Conservation (phyloP, 2,888 invertebrate species). For the Glyphotaelius pellucidus region DNA sequence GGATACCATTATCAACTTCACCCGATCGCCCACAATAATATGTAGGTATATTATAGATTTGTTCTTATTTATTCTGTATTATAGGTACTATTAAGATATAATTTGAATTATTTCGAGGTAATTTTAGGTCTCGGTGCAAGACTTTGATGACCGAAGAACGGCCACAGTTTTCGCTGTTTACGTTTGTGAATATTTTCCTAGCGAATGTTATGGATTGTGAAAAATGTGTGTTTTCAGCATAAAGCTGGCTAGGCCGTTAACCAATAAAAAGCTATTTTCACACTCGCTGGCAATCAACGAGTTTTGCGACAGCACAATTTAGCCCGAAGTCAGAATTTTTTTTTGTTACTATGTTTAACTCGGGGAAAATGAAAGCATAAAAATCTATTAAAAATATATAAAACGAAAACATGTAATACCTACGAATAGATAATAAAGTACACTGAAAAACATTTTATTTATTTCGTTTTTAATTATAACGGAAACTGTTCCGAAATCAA, state of each 20-base stretch:
- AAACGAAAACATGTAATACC: background rate
- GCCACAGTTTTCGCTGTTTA: background rate
- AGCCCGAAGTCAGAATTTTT: background rate
- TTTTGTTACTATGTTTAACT: background rate
- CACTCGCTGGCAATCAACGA: background rate
- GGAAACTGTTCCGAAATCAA: no score
- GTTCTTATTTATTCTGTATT: no score
- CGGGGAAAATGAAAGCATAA: background rate
- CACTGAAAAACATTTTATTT: no score
- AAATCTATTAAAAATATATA: background rate
- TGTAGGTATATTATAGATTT: no score
- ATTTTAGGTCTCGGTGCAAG: background rate
- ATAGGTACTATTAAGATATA: background rate
- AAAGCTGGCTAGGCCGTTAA: background rate
- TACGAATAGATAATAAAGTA: background rate
- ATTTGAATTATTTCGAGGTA: no score
- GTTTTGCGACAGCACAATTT: background rate
- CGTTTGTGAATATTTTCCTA: background rate
- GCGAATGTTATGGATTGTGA: background rate
- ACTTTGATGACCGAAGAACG: background rate
- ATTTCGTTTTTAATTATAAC: no score
- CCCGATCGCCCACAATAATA: no score
- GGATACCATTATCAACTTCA: no score
- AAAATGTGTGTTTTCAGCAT: background rate
- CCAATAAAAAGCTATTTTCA: background rate